Conservation (phyloP, 23 tunicate genomes). For the Trididemnum miniatum region DNA sequence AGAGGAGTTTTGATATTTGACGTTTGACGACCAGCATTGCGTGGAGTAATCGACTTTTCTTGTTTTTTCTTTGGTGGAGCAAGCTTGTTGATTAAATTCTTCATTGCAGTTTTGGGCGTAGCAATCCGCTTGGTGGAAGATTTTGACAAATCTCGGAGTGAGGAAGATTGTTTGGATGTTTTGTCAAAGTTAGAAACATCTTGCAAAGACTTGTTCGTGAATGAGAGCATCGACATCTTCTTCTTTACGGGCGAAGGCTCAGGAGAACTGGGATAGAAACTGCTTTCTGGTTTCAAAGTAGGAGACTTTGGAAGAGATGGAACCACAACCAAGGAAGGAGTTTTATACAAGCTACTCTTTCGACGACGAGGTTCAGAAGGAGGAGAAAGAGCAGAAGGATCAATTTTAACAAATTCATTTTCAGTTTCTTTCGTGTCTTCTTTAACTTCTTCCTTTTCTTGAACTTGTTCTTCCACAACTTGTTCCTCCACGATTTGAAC, state of each 20-base stretch:
- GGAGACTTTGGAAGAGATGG: background rate
- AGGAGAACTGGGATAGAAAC: too few species aligned
- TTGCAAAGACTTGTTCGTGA: background rate
- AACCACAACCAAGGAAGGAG: background rate
- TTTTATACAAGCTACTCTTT: slow-evolving; percentile 21
- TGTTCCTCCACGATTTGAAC: background rate
- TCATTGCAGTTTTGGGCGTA: background rate
- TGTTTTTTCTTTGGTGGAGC: slow-evolving; percentile 11
- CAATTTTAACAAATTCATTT: background rate
- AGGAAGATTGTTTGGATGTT: background rate
- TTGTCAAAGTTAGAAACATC: background rate
- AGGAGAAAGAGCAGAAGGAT: background rate
- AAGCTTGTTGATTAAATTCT: background rate
- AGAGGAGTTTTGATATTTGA: background rate
- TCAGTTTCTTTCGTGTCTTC: background rate
- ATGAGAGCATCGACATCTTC: too few species aligned
- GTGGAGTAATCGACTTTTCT: background rate
- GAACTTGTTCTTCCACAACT: background rate
- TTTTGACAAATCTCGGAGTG: slow-evolving; percentile 2
- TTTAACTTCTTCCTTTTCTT: background rate
- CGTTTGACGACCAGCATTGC: background rate
- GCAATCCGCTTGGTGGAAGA: background rate
- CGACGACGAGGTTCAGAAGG: background rate
- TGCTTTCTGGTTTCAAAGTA: too few species aligned
- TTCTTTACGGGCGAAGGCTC: background rate